phyloP scores from a whole-genome alignment of 2,888 invertebrate species.

The Subacronicta megacephala region DNA sequence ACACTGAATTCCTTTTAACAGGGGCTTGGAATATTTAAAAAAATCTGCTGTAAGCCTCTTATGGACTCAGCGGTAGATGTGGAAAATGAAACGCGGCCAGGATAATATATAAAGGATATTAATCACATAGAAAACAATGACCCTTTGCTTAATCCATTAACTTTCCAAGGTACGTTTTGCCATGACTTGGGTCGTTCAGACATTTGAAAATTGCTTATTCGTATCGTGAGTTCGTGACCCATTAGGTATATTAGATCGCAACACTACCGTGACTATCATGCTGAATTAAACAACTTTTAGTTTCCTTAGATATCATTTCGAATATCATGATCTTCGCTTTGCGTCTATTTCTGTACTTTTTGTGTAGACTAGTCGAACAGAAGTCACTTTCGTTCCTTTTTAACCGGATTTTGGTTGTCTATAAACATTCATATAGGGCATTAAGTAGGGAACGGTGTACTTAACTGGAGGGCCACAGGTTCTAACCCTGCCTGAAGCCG shows the following conservation, averaged over 20 bases:
- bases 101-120: constrained; percentile 14
- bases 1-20: constrained; percentile 1
- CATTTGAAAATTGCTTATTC: constrained; percentile 21
- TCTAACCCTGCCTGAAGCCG: too few relatives aligned
- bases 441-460: too few relatives aligned
- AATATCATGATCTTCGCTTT: too few relatives aligned
- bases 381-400: too few relatives aligned
- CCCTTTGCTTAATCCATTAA: constrained; percentile 24
- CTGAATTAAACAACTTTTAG: background rate
- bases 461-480: too few relatives aligned
- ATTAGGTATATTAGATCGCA: constrained; percentile 23
- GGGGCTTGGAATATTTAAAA: constrained; percentile 19
- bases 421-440: too few relatives aligned
- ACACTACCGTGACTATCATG: constrained; percentile 7
- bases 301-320: too few relatives aligned
- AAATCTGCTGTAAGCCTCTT: constrained; percentile 36
- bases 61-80: constrained; percentile 9
- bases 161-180: constrained; percentile 15
- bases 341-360: too few relatives aligned
- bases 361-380: too few relatives aligned
- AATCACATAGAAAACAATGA: constrained; percentile 32
- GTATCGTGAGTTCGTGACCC: constrained; percentile 10
- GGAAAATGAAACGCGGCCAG: constrained; percentile 8
- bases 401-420: too few relatives aligned
- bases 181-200: constrained; percentile 9